Conservation (phyloP, 2,797 vertebrate species). For the Holocentrus rufus region DNA sequence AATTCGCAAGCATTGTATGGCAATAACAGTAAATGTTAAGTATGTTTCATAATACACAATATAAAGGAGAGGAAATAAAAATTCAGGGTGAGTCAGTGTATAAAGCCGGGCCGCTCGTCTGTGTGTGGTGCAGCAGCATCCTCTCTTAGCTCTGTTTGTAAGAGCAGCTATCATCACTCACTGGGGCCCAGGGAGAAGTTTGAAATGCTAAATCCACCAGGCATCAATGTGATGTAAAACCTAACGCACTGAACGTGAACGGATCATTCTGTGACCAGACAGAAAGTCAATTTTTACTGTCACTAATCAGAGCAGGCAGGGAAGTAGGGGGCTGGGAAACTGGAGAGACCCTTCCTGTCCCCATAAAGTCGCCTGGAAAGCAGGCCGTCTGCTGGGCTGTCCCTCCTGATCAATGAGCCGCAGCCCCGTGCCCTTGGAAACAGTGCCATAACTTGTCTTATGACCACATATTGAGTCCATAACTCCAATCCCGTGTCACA, state of each 20-base stretch:
- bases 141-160: slow-evolving; percentile 39
- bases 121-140: slow-evolving; percentile 28
- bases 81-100: slow-evolving; percentile 7
- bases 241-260: slow-evolving; percentile 56
- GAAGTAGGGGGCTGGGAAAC: slow-evolving; percentile 1
- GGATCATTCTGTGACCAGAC: slow-evolving; percentile 69
- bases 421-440: slow-evolving; percentile 23
- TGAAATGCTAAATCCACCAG: slow-evolving; percentile 59
- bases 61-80: slow-evolving; percentile 18
- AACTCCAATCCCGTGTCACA: slow-evolving; percentile 39
- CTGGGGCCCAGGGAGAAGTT: slow-evolving; percentile 47
- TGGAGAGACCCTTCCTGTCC: slow-evolving; percentile 23
- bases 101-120: slow-evolving; percentile 14
- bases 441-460: slow-evolving; percentile 42
- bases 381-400: slow-evolving; percentile 28
- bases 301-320: slow-evolving; percentile 68
- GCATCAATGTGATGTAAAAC: slow-evolving; percentile 67
- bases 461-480: slow-evolving; percentile 42
- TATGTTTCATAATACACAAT: neutral
- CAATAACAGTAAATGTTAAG: neutral
- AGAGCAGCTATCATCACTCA: slow-evolving; percentile 53
- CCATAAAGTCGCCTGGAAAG: slow-evolving; percentile 33
- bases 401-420: slow-evolving; percentile 48
- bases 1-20: slow-evolving; percentile 1
- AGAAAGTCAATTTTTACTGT: slow-evolving; percentile 75